phyloP scores from a whole-genome alignment of 2,113 vertebrate genomes.

The Hystrix cristata region DNA sequence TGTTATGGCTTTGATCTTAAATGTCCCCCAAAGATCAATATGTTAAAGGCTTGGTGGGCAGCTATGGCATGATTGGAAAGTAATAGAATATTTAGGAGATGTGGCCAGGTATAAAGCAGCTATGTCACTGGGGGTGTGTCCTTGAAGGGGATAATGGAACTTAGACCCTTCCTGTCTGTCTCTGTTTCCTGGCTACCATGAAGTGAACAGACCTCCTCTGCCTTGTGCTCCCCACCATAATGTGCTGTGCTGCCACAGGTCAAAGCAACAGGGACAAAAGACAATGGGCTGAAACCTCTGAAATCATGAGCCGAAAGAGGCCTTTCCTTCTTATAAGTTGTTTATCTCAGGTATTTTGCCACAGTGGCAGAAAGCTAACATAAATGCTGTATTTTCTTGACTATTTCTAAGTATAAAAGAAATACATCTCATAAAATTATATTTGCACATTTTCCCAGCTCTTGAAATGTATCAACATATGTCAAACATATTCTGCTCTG shows the following conservation, averaged over 20 bases:
- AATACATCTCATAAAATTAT: not conserved
- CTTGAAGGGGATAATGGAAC: not conserved
- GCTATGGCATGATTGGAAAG: not conserved
- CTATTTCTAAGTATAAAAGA: not conserved
- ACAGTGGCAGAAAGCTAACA: not conserved
- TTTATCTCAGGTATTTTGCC: not conserved
- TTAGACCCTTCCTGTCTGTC: not conserved
- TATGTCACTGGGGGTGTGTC: not conserved
- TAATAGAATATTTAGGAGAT: not conserved
- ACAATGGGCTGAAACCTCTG: not conserved
- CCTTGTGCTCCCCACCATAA: not conserved
- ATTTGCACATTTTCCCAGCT: not conserved
- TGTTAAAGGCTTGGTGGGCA: not conserved
- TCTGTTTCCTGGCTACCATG: not conserved
- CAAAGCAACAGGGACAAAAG: not conserved
- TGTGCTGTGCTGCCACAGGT: not conserved
- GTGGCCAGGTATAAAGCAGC: not conserved
- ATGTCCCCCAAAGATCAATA: not conserved
- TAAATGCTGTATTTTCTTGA: not conserved
- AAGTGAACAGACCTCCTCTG: not conserved
- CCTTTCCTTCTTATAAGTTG: not conserved
- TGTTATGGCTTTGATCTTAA: not conserved
- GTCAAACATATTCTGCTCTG: not conserved
- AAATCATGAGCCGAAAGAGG: not conserved
- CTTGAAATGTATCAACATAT: not conserved